Conservation (phyloP, 2,888 invertebrate genomes). For the Napeogenes sylphis region DNA sequence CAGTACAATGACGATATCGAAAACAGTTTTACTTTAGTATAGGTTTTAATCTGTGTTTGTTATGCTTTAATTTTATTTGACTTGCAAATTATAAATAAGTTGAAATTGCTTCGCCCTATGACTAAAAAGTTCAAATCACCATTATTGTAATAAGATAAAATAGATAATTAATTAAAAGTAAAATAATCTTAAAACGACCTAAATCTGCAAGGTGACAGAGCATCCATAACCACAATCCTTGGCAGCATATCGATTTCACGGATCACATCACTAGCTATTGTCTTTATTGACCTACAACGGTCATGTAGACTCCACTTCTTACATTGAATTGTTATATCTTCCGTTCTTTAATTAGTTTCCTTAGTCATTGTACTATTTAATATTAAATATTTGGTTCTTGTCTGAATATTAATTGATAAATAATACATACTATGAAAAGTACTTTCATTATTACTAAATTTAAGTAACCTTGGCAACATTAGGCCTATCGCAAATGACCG, state of each 20-base stretch:
- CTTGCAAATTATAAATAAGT: not conserved
- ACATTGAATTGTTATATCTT: constrained; percentile 3
- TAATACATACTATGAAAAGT: too few species aligned
- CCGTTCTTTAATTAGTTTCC: not conserved
- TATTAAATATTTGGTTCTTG: too few species aligned
- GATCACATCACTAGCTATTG: constrained; percentile 55
- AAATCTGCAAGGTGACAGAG: constrained; percentile 64
- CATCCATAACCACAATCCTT: constrained; percentile 68
- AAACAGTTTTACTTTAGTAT: not conserved
- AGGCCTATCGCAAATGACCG: constrained; percentile 38
- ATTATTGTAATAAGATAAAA: constrained; percentile 1
- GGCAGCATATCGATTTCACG: constrained; percentile 51
- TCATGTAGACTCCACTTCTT: constrained; percentile 16
- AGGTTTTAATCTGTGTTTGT: constrained; percentile 4
- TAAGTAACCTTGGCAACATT: constrained; percentile 27
- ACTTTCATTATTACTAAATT: not conserved
- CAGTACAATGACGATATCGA: constrained; percentile 8
- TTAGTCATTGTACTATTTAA: too few species aligned
- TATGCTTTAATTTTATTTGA: not conserved
- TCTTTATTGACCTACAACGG: constrained; percentile 42
- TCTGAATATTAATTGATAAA: too few species aligned
- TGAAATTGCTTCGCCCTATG: not conserved
- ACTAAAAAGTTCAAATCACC: not conserved
- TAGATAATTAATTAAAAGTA: too few species aligned
- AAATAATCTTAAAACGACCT: constrained; percentile 36